Percentiles rank a stretch among this genome's conserved stretches.
Evolutionary conservation across 2,797 vertebrate genomes (phyloP).

Genomic region (Pelochelys cantorii): DNA sequence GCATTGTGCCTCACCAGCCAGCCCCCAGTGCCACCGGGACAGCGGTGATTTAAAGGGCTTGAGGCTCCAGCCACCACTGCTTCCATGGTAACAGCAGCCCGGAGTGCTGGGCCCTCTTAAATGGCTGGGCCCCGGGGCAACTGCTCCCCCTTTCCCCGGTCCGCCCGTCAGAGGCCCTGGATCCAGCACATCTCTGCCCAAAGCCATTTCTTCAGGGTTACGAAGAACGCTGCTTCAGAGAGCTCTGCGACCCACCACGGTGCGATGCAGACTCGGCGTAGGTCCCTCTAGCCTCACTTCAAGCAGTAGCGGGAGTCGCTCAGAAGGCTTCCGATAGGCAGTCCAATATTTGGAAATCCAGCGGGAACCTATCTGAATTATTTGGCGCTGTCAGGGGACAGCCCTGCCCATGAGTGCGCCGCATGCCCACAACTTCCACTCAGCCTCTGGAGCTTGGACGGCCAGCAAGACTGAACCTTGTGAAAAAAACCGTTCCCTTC

Average conservation of each 20-base stretch:
- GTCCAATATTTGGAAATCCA: not conserved
- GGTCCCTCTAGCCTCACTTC: not conserved
- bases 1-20: too few species aligned
- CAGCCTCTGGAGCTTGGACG: not conserved
- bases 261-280: not conserved
- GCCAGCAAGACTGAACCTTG: not conserved
- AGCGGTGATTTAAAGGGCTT: too few species aligned
- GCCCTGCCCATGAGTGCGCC: not conserved
- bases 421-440: not conserved
- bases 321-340: not conserved
- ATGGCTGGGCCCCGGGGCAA: too few species aligned
- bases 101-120: too few species aligned
- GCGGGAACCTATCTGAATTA: not conserved
- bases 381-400: not conserved
- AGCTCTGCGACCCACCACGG: not conserved
- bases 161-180: too few species aligned
- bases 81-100: too few species aligned
- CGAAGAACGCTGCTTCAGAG: fast-evolving
- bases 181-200: not conserved
- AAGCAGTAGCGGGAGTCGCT: not conserved
- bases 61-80: too few species aligned
- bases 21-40: too few species aligned
- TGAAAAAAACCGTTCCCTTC: not conserved
- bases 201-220: not conserved
- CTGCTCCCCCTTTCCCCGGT: too few species aligned